Percentiles rank a stretch among this genome's conserved stretches.
Evolutionary conservation across 2,113 vertebrate genomes (phyloP).

Genomic region (Progne subis): DNA sequence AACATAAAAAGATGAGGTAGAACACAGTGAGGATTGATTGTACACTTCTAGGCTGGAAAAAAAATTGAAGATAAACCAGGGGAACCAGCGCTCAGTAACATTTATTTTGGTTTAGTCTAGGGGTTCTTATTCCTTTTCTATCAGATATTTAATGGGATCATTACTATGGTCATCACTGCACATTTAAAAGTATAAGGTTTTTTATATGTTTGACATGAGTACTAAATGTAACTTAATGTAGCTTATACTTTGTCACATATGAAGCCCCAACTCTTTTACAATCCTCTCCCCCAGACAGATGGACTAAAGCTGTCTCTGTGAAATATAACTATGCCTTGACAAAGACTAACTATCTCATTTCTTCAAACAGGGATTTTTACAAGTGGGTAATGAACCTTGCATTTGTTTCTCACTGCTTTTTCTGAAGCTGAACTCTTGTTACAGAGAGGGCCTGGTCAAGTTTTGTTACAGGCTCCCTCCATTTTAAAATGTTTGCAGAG

Average conservation of each 20-base stretch:
- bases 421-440: neutral
- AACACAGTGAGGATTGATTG: neutral
- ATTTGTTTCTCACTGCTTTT: neutral
- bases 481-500: neutral
- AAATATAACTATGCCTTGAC: neutral
- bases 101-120: neutral
- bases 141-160: neutral
- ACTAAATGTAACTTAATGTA: neutral
- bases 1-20: neutral
- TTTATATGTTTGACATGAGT: neutral
- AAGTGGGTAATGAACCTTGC: neutral
- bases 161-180: neutral
- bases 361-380: neutral
- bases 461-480: neutral
- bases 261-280: neutral
- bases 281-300: neutral
- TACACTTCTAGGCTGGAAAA: neutral
- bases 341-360: neutral
- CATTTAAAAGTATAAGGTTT: neutral
- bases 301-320: neutral
- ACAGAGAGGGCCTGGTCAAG: neutral
- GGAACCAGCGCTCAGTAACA: neutral
- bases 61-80: neutral
- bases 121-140: neutral
- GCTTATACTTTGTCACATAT: neutral